phyloP scores from a whole-genome alignment of 2,888 invertebrate species.

The Hydrotaea cyrtoneurina region DNA sequence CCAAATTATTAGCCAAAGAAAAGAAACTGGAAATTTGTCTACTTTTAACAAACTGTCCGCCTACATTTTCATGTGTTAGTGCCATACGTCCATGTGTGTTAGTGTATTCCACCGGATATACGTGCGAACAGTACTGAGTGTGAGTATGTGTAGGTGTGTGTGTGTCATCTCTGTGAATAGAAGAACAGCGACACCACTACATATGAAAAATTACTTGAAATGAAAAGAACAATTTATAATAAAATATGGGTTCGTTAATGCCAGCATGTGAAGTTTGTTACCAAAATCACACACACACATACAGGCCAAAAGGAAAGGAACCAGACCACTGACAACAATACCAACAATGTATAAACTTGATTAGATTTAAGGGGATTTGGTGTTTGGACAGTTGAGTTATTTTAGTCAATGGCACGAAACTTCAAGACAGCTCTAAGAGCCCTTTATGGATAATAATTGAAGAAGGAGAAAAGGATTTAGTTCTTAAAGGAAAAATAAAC shows the following conservation, averaged over 20 bases:
- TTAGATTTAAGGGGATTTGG: constrained; percentile 65
- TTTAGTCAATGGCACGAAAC: constrained; percentile 34
- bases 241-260: constrained; percentile 66
- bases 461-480: not conserved
- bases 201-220: constrained; percentile 64
- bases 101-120: not conserved
- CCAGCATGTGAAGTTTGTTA: constrained; percentile 55
- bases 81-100: not conserved
- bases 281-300: not conserved
- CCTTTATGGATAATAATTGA: not conserved
- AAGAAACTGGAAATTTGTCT: constrained; percentile 64
- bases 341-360: constrained; percentile 58
- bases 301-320: not conserved
- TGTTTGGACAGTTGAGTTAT: constrained; percentile 64
- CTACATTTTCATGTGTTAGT: constrained; percentile 54
- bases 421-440: not conserved
- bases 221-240: constrained; percentile 66
- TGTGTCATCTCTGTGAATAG: not conserved
- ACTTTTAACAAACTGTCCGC: constrained; percentile 65
- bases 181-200: constrained; percentile 3
- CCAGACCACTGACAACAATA: not conserved
- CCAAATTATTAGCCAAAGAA: constrained; percentile 37
- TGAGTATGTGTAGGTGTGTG: constrained; percentile 12
- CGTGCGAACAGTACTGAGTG: not conserved
- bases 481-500: not conserved